Evolutionary conservation across 35 echinoderm and acorn worm species (phyloP).

Genomic region (Lytechinus variegatus): DNA sequence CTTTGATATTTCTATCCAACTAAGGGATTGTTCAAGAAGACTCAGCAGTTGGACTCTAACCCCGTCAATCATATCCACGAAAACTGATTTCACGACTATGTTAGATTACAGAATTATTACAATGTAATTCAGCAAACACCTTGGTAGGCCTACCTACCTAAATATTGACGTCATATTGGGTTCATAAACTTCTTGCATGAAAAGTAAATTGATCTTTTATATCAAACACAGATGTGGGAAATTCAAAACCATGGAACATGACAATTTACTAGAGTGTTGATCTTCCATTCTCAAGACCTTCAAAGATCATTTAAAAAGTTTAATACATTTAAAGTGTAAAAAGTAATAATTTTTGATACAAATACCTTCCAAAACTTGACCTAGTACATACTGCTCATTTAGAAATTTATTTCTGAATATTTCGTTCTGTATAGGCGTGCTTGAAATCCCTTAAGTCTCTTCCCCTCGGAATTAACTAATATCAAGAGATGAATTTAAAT

Average conservation of each 20-base stretch:
- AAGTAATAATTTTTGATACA: background rate
- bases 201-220: background rate
- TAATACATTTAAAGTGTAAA: background rate
- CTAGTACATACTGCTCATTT: background rate
- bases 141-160: background rate
- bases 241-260: background rate
- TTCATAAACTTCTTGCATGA: background rate
- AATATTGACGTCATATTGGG: background rate
- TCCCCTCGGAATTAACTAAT: no score
- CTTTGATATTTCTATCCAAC: no score
- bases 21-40: background rate
- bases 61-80: background rate
- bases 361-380: background rate
- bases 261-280: background rate
- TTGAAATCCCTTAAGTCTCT: no score
- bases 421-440: background rate
- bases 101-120: background rate
- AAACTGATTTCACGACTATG: background rate
- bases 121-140: background rate
- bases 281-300: background rate
- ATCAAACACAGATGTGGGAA: background rate
- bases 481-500: no score
- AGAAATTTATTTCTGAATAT: background rate
- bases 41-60: background rate
- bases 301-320: background rate